A percentile compares a stretch with the other conserved stretches of the same genome.
These are phyloP conservation scores for Microtus montanus DNA, from an alignment of 2,113 vertebrate species.

Conservation along the genomic window DNA sequence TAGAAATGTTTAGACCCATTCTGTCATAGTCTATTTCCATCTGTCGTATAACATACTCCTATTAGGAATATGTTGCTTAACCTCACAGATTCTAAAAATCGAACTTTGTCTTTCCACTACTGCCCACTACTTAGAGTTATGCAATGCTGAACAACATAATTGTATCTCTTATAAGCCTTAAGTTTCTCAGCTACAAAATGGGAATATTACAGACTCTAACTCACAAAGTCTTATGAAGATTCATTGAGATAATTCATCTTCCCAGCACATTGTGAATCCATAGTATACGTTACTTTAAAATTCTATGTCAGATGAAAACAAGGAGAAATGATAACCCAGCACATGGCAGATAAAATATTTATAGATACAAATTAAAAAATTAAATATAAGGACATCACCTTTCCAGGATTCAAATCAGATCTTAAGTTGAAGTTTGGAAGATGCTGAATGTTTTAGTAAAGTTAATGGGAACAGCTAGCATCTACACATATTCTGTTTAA, in stretches of 20 bases:
- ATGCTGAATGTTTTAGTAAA: slow-evolving; percentile 23
- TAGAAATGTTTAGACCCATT: not conserved
- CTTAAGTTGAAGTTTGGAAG: not conserved
- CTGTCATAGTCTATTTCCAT: not conserved
- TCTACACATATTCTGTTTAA: not conserved
- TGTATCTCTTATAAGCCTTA: not conserved
- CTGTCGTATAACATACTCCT: not conserved
- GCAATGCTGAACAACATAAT: not conserved
- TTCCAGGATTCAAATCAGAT: not conserved
- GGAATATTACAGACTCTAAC: not conserved
- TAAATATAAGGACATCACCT: not conserved
- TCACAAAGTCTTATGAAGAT: not conserved
- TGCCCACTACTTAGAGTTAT: not conserved
- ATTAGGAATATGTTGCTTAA: not conserved
- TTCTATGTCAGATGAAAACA: not conserved
- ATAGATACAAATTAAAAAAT: not conserved
- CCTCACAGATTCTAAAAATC: not conserved
- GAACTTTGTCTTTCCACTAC: not conserved
- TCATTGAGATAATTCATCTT: slow-evolving; percentile 34
- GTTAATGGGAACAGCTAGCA: slow-evolving; percentile 23
- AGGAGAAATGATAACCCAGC: not conserved
- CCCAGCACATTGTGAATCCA: not conserved
- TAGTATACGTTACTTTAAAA: slow-evolving; percentile 47
- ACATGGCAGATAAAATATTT: not conserved
- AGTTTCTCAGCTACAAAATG: not conserved